These are phyloP conservation scores for Hypanus sabinus DNA, from an alignment of 2,113 vertebrate species.

Conservation along the genomic window DNA sequence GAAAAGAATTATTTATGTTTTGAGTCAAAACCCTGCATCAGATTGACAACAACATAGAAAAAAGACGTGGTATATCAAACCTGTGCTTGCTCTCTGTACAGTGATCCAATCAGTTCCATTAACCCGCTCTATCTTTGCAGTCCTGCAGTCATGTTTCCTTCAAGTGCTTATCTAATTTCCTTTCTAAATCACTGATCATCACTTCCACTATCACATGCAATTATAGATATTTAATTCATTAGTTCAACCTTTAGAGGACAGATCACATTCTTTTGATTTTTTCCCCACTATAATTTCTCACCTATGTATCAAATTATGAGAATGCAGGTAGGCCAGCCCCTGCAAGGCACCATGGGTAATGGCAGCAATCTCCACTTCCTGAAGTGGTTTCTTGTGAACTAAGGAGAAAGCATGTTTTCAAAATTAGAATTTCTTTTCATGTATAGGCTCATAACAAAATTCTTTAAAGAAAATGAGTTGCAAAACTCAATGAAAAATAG, in stretches of 20 bases:
- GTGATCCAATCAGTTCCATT: too few relatives aligned
- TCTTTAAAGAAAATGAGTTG: neutral
- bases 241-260: neutral
- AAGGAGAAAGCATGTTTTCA: neutral
- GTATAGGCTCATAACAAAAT: neutral
- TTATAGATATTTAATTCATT: too few relatives aligned
- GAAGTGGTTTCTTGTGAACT: slow-evolving; percentile 98
- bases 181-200: too few relatives aligned
- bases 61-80: too few relatives aligned
- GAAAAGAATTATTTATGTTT: too few relatives aligned
- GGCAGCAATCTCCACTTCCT: slow-evolving; percentile 98
- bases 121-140: too few relatives aligned
- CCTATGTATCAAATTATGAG: slow-evolving; percentile 95
- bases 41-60: too few relatives aligned
- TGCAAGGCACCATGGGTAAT: slow-evolving; percentile 98
- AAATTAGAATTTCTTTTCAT: neutral
- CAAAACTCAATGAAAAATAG: neutral
- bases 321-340: slow-evolving; percentile 96
- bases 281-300: slow-evolving; percentile 48
- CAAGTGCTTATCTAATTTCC: too few relatives aligned
- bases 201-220: too few relatives aligned
- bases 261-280: neutral
- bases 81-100: too few relatives aligned
- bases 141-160: too few relatives aligned
- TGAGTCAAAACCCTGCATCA: too few relatives aligned